Percentiles rank a stretch among this genome's conserved stretches.
Conservation (phyloP, 2,888 invertebrate species). For the Lithophane socia region DNA sequence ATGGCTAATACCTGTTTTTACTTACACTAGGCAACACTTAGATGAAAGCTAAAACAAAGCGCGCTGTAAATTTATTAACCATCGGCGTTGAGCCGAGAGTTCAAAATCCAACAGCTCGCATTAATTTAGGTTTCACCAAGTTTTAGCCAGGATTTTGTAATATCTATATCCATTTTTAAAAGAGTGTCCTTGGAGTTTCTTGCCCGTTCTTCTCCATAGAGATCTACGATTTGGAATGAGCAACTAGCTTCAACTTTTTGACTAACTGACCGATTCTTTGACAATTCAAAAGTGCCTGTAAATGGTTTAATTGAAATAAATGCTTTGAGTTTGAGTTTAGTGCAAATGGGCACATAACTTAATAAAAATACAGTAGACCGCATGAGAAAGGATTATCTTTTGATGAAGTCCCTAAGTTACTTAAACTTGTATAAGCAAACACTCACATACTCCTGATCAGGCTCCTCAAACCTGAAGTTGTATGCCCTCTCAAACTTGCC, state of each 20-base stretch:
- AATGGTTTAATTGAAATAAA: no score
- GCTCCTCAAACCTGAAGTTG: slow-evolving; percentile 99
- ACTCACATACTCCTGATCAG: slow-evolving; percentile 96
- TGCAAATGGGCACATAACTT: not conserved
- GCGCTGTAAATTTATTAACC: not conserved
- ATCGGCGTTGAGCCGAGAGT: not conserved
- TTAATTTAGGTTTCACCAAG: not conserved
- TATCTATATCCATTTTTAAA: no score
- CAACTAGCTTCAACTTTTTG: no score
- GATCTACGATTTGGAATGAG: no score
- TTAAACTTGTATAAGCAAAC: not conserved
- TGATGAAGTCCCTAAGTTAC: not conserved
- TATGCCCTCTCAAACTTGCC: slow-evolving; percentile 98
- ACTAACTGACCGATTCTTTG: no score
- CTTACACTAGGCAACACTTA: not conserved
- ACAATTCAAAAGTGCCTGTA: no score
- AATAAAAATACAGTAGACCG: not conserved
- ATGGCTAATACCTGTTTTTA: not conserved
- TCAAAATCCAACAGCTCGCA: not conserved
- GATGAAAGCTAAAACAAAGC: not conserved
- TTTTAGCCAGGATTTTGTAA: no score
- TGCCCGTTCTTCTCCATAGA: no score
- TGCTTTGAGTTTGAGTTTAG: no score
- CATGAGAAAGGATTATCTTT: not conserved
- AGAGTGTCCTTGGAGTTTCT: no score